Conservation (phyloP, 2,113 vertebrate species). For the Pollimyrus isidori region DNA sequence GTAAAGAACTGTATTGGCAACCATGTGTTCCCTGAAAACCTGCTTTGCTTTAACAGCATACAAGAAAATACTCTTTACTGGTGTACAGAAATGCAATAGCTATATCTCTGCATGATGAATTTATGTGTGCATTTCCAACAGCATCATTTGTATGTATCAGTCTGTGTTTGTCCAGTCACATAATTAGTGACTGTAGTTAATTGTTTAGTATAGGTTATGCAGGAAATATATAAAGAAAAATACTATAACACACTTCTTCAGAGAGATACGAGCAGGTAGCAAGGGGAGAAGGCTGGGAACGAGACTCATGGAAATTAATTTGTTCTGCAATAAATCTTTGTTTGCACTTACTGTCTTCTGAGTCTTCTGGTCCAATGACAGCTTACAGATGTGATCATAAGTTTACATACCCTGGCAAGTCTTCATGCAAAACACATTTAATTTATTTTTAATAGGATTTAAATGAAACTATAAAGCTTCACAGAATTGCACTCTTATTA, state of each 20-base stretch:
- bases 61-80: background rate
- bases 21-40: background rate
- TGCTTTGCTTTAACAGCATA: background rate
- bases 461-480: background rate
- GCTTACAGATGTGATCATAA: background rate
- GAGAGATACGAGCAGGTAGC: background rate
- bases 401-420: background rate
- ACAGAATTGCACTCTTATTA: background rate
- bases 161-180: conserved; percentile 32
- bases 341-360: background rate
- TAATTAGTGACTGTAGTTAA: conserved; percentile 56
- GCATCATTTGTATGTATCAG: conserved; percentile 21
- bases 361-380: background rate
- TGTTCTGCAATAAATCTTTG: background rate
- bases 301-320: background rate
- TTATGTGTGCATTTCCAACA: background rate
- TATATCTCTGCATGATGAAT: background rate
- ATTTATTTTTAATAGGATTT: background rate
- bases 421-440: background rate
- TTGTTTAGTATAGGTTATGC: conserved; percentile 61
- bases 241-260: conserved; percentile 16
- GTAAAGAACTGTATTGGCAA: background rate
- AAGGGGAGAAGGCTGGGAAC: background rate
- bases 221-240: conserved; percentile 55
- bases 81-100: background rate